Conservation (phyloP, 2,797 vertebrate genomes). For the Lacerta agilis region DNA sequence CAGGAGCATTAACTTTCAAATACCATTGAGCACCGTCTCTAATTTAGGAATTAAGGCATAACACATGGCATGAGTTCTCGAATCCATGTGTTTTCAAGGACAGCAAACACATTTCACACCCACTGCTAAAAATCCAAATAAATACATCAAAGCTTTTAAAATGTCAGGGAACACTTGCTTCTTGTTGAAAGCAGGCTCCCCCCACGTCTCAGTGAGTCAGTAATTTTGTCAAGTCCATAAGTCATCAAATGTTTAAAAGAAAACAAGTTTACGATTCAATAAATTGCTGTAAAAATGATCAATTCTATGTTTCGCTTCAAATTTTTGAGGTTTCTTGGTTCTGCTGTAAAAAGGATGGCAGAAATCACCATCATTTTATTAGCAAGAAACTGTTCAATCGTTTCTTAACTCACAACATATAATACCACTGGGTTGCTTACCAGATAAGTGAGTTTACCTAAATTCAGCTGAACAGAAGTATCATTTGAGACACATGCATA, state of each 20-base stretch:
- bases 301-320: not conserved
- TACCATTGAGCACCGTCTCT: not conserved
- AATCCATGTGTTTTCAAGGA: not conserved
- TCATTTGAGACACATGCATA: not conserved
- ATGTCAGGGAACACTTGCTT: conserved; percentile 4
- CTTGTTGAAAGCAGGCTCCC: not conserved
- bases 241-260: not conserved
- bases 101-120: not conserved
- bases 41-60: not conserved
- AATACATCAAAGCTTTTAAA: conserved; percentile 5
- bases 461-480: not conserved
- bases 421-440: not conserved
- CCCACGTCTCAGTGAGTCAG: not conserved
- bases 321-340: not conserved
- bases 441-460: not conserved
- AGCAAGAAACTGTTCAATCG: not conserved
- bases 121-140: not conserved
- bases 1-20: not conserved
- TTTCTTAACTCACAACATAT: not conserved
- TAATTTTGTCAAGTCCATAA: conserved; percentile 3
- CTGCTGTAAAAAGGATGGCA: not conserved
- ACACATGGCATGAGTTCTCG: not conserved
- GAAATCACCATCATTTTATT: not conserved
- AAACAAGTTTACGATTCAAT: conserved; percentile 5
- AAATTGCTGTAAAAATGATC: conserved; percentile 1